Evolutionary conservation across 2,797 vertebrate species (phyloP), one percentile per base, ranked within the genome.

Genomic region (Aulostomus chinensis): DNA sequence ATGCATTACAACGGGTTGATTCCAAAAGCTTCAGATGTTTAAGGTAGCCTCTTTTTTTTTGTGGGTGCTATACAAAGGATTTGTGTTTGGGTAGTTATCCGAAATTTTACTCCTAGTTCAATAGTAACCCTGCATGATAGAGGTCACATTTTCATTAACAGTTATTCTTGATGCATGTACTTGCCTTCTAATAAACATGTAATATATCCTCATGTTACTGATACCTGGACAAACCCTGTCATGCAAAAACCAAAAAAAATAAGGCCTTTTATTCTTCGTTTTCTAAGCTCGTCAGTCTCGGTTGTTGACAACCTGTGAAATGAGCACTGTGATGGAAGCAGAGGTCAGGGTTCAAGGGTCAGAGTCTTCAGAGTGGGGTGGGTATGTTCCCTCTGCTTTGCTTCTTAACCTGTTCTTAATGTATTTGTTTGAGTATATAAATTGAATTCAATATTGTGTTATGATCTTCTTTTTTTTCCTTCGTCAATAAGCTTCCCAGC

Each of bases 341-440:
- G 76, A 86, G 80, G 81, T 89, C 84, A 82, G 82, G 80, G 83
- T 72, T 87, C 74, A 87, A 68, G 62, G 59, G 61, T 84, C 81
- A 68, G 55, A 78, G 68, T 76, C 73, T 78, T 76, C 73, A 56
- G 28, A 50, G 39, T 12, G 5, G 51, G 68, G 36, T 58, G 39
- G 62, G 49, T 58, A 14, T 28, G 15, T 50, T 74, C 17, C 53
- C 58, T 78, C 70, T 85, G 70, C 57, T 75, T 76, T 45, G 67
- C 46, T 62, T 75, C 66, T 76, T 84, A 70, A 67, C 82, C 17
- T 73, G 36, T 74, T 68, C 42, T 66, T 68, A 62, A 39, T 74
- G 49, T 80, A 62, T 77, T 67, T 80, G 41, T 60, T 36, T 65
- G 48, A 18, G 16, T 49, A 49, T 66, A 69, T 53, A 68, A 45